Evolutionary conservation across 2,113 vertebrate genomes (phyloP).

Genomic region (Datnioides undecimradiatus): DNA sequence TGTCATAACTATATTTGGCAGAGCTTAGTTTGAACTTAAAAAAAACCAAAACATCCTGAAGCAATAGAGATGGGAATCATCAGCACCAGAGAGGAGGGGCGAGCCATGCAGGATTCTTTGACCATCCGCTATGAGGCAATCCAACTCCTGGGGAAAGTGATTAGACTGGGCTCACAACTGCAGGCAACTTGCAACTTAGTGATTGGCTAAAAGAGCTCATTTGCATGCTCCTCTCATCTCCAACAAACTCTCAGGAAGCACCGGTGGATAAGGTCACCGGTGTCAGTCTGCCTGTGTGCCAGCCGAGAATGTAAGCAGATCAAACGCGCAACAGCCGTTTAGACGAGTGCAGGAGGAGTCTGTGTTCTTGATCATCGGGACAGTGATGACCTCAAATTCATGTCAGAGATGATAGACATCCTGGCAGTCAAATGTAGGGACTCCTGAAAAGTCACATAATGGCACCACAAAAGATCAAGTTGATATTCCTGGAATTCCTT

Average conservation of each 20-base stretch:
- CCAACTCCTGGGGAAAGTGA: slow-evolving; percentile 59
- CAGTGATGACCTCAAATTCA: slow-evolving; percentile 41
- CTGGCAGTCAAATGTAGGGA: neutral
- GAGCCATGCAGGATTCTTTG: slow-evolving; percentile 34
- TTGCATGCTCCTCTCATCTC: slow-evolving; percentile 71
- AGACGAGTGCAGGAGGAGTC: slow-evolving; percentile 7
- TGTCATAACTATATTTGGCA: slow-evolving; percentile 23
- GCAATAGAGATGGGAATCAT: slow-evolving; percentile 31
- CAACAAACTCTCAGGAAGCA: slow-evolving; percentile 64
- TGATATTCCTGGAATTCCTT: neutral
- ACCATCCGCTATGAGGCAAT: slow-evolving; percentile 42
- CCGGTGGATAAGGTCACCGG: slow-evolving; percentile 73
- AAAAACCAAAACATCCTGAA: slow-evolving; percentile 26
- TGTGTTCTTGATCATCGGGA: slow-evolving; percentile 37
- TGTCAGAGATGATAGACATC: slow-evolving; percentile 24
- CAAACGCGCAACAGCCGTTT: slow-evolving; percentile 54
- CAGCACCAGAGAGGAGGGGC: neutral
- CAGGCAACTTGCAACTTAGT: slow-evolving; percentile 51
- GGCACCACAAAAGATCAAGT: neutral
- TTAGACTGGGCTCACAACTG: slow-evolving; percentile 52
- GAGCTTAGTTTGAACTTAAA: slow-evolving; percentile 1
- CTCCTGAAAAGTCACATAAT: neutral
- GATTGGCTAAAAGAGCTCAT: slow-evolving; percentile 71
- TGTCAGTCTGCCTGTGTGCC: slow-evolving; percentile 66
- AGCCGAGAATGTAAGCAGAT: slow-evolving; percentile 64